Evolutionary conservation across 1,140 invertebrate genomes (phyloP).

Genomic region (Palaemon carinicauda): DNA sequence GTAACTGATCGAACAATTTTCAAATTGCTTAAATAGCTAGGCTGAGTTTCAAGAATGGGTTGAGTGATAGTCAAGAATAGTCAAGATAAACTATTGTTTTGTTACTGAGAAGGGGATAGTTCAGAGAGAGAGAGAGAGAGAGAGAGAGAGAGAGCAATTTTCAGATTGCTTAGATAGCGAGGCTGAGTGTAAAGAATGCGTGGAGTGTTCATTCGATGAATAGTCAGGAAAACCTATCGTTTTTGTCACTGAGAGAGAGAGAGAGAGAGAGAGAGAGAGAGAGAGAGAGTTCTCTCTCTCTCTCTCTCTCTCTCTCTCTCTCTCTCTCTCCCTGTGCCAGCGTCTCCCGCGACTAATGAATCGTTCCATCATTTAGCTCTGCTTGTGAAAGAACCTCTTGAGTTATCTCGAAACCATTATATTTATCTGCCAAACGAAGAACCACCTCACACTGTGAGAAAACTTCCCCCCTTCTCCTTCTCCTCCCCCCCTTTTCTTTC

Average conservation of each 20-base stretch:
- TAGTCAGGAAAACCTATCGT: neutral
- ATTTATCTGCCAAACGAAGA: neutral
- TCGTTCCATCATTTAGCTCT: conserved; percentile 10
- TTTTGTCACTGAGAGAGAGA: neutral
- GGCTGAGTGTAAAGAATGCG: too few relatives aligned
- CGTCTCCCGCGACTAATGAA: conserved; percentile 15
- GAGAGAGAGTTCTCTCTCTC: neutral
- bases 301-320: too few relatives aligned
- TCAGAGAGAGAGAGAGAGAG: too few relatives aligned
- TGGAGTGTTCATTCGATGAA: neutral
- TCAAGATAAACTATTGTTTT: too few relatives aligned
- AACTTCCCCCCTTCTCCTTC: neutral
- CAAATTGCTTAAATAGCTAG: too few relatives aligned
- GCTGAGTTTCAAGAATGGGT: too few relatives aligned
- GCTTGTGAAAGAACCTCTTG: neutral
- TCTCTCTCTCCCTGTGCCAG: neutral
- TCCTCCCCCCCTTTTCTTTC: too few relatives aligned
- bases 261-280: conserved; percentile 16
- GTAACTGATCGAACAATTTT: too few relatives aligned
- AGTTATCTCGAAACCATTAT: neutral
- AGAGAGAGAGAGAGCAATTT: too few relatives aligned
- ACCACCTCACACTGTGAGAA: neutral
- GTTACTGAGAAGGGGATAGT: too few relatives aligned
- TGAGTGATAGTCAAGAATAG: too few relatives aligned
- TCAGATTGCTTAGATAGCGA: too few relatives aligned